Evolutionary conservation across 2,888 invertebrate genomes (phyloP).

Genomic region (Bimastos eiseni): DNA sequence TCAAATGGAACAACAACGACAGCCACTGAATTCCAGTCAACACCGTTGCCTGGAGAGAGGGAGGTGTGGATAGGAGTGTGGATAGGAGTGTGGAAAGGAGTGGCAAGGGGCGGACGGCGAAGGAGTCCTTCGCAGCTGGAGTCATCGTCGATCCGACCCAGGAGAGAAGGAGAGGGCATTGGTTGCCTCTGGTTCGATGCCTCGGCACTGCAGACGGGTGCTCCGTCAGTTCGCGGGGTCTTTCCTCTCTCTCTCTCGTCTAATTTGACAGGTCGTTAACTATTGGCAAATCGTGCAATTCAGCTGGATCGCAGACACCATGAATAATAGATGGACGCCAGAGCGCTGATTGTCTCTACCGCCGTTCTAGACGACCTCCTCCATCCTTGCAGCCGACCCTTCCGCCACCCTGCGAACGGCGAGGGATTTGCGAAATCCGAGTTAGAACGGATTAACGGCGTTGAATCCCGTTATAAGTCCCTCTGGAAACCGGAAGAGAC

Average conservation of each 20-base stretch:
- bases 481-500: not conserved
- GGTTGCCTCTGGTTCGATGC: not conserved
- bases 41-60: not conserved
- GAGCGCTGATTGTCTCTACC: not conserved
- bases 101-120: not conserved
- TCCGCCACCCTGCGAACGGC: not conserved
- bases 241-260: not conserved
- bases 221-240: not conserved
- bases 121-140: not conserved
- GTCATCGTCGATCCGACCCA: not conserved
- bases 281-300: not conserved
- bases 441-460: conserved; percentile 13
- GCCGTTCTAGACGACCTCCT: not conserved
- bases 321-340: not conserved
- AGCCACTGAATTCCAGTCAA: not conserved
- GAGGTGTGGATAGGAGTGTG: not conserved
- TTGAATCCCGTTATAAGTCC: conserved; percentile 13
- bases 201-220: not conserved
- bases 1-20: not conserved
- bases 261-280: conserved; percentile 13
- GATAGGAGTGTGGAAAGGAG: not conserved
- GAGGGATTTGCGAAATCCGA: not conserved
- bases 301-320: not conserved
- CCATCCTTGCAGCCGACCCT: no score
- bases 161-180: not conserved